Base-by-base conservation (phyloP, 2,113 vertebrate genomes). In the Zingel zingel region DNA sequence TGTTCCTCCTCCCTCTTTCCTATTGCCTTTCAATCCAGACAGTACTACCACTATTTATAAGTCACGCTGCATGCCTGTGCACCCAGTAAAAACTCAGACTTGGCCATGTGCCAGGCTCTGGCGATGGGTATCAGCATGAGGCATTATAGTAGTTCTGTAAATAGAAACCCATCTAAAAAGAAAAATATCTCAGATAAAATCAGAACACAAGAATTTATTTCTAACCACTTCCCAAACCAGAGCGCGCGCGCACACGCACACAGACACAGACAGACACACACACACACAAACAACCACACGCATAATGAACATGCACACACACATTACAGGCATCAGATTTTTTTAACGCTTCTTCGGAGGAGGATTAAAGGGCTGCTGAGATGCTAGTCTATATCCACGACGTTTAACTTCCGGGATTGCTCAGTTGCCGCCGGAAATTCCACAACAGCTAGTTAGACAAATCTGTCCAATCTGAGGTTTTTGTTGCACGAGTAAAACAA, bases 141-240 rank as follows among this genome's bases (percentile, higher is more conserved):
- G 88, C 85, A 93, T 92, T 94, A 92, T 91, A 86, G 87, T 33
- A 54, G 82, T 88, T 91, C 93, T 94, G 91, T 84, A 94, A 95
- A 94, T 94, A 95, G 93, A 86, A 93, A 88, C 90, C 77, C 64
- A 84, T 77, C 68, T 68, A 88, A 81, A 79, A 89, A 93, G 90
- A 95, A 94, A 92, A 39, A 33, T 88, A 79, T 92, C 86, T 77
- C 75, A 87, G 85, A 89, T 92, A 84, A 83, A 91, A 95, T 95
- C 92, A 82, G 77, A 83, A 65, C 86, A 90, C 70, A 79, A 79
- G 84, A 87, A 74, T 68, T 91, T 91, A 67, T 73, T 75, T 77
- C 77, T 87, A 93, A 94, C 87, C 19, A 74, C 91, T 93, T 93
- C 92, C 90, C 92, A 92, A 91, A 92, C 69, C 84, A 67, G 59